Base-by-base conservation (phyloP, 1,140 invertebrate genomes). In the Calycopis cecrops region DNA sequence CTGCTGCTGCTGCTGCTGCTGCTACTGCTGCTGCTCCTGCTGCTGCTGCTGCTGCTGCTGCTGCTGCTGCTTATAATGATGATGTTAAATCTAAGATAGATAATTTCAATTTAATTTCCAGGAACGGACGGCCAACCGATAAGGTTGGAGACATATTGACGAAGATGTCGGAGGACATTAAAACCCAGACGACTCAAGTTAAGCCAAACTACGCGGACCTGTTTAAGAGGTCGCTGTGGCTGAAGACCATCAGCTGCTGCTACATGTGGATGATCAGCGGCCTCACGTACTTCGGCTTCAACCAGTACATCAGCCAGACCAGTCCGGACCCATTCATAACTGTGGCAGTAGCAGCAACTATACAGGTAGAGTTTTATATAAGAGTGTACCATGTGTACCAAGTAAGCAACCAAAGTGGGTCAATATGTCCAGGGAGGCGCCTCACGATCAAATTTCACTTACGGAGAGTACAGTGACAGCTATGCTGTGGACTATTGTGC, bases 251-350 rank as follows among this genome's bases (percentile, higher is more conserved):
- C 2, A 90, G 88, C 57, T 91, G 92, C 61, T 90, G 90, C 58
- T 88, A 91, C 60, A 90, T 92, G 51, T 95, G 93, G 93, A 71
- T 92, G 7, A 90, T 92, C 11, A 91, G 90, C 16, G 93, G 93
- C 1, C 86, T 94, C 60, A 91, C 91, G 9, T 92, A 92, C 71
- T 95, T 92, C 62, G 93, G 93, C 0, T 90, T 93, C 18, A 92
- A 93, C 3, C 93, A 95, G 70, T 94, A 93, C 67, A 91, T 94
- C 56, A 91, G 92, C 0, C 90, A 92, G 65, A 87, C 93, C 11
- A 92, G 91, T 8, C 92, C 91, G 0, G 84, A 94, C 73, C 92
- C 94, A 4, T 95, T 94, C 63, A 12, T 93, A 0, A 94, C 93
- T 69, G 92, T 94, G 3, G 89, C 91, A 6, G 69, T 70, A 0